These are phyloP conservation scores for Carapus acus DNA, from an alignment of 2,797 vertebrate species.

Conservation along the genomic window DNA sequence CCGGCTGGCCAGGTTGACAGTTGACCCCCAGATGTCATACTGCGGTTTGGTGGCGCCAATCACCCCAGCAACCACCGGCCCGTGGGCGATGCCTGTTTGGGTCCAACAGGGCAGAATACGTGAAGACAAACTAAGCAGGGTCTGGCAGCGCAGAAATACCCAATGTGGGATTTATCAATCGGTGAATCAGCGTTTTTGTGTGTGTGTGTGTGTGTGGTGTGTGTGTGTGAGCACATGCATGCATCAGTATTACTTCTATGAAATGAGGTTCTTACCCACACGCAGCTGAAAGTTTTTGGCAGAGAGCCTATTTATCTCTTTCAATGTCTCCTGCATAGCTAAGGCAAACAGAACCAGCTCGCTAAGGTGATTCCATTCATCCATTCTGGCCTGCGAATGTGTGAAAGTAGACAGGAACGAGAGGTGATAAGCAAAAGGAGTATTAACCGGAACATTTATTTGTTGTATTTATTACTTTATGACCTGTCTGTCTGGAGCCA, in stretches of 20 bases:
- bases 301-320: conserved; percentile 66
- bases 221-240: conserved; percentile 12
- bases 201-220: conserved; percentile 3
- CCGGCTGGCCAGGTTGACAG: conserved; percentile 76
- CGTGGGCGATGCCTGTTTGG: conserved; percentile 69
- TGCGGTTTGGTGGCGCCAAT: conserved; percentile 76
- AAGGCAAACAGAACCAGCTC: conserved; percentile 75
- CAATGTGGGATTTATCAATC: neutral
- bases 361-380: conserved; percentile 74
- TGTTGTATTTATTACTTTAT: neutral
- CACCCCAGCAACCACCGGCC: conserved; percentile 73
- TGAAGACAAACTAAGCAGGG: neutral
- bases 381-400: conserved; percentile 39
- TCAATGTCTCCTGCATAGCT: conserved; percentile 76
- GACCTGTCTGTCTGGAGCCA: conserved; percentile 68
- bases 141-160: neutral
- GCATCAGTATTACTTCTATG: too few relatives aligned
- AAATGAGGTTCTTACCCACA: conserved; percentile 57
- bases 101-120: neutral
- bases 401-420: neutral
- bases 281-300: conserved; percentile 74
- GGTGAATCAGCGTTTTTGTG: neutral
- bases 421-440: conserved; percentile 2
- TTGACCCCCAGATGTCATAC: conserved; percentile 79
- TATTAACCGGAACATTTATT: neutral